A percentile compares a stretch with the other conserved stretches of the same genome.
phyloP scores from a whole-genome alignment of 2,797 vertebrate species.

The Protosalanx chinensis region DNA sequence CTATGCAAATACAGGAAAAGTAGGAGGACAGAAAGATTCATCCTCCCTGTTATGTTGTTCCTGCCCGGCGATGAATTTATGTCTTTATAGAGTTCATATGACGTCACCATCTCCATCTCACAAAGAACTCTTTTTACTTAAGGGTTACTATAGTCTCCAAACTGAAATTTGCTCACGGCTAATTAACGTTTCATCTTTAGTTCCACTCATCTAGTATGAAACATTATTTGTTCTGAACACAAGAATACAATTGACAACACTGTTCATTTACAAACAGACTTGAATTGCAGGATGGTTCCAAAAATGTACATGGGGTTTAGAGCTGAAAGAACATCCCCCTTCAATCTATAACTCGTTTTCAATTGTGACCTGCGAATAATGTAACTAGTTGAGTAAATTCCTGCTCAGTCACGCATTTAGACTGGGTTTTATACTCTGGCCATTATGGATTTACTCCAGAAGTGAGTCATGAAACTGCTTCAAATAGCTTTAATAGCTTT shows the following conservation, averaged over 20 bases:
- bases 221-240: constrained; percentile 88
- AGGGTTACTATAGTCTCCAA: constrained; percentile 84
- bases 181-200: constrained; percentile 94
- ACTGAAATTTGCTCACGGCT: constrained; percentile 88
- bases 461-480: neutral
- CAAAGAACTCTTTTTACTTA: constrained; percentile 87
- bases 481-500: neutral
- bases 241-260: constrained; percentile 74
- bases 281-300: constrained; percentile 58
- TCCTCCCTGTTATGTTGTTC: constrained; percentile 77
- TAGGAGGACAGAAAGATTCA: constrained; percentile 73
- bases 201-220: constrained; percentile 89
- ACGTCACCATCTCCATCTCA: constrained; percentile 86
- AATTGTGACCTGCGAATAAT: neutral
- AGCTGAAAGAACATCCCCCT: neutral
- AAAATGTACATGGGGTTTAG: constrained; percentile 43
- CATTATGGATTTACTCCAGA: neutral
- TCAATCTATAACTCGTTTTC: neutral
- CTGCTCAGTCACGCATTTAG: too few relatives aligned
- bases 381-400: too few relatives aligned
- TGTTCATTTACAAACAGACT: constrained; percentile 65
- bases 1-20: constrained; percentile 83
- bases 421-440: too few relatives aligned
- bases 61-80: constrained; percentile 84
- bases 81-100: constrained; percentile 80